Percentiles rank a stretch among this genome's conserved stretches.
These are phyloP conservation scores for Platynereis dumerilii DNA, from an alignment of 2,888 invertebrate species.

Conservation along the genomic window DNA sequence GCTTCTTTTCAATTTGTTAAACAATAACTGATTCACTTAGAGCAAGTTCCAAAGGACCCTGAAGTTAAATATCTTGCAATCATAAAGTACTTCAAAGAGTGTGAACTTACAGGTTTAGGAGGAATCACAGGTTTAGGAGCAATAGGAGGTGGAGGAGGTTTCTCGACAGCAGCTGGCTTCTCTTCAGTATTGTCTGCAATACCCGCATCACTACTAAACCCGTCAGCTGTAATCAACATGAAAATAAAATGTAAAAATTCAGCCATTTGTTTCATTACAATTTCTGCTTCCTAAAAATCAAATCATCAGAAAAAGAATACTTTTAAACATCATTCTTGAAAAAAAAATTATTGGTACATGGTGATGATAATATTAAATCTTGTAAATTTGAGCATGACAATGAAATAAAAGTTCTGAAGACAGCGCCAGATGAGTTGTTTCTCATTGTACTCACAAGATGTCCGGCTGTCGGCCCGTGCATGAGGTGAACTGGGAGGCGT, in stretches of 20 bases:
- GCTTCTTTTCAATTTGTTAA: too few species aligned
- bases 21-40: too few species aligned
- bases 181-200: conserved; percentile 15
- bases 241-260: neutral
- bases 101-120: neutral
- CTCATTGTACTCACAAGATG: conserved; percentile 12
- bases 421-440: neutral
- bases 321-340: neutral
- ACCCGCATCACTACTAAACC: conserved; percentile 17
- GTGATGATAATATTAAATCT: too few species aligned
- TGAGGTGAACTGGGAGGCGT: conserved; percentile 30
- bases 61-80: too few species aligned
- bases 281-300: neutral
- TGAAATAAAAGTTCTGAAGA: neutral
- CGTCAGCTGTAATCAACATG: conserved; percentile 15
- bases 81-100: too few species aligned
- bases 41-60: too few species aligned
- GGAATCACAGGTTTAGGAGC: conserved; percentile 17
- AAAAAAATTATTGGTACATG: too few species aligned
- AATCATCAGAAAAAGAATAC: neutral
- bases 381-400: too few species aligned
- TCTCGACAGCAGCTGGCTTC: conserved; percentile 3
- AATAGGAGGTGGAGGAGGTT: neutral
- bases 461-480: conserved; percentile 5
- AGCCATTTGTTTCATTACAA: neutral